Base-by-base conservation (phyloP, 2,113 vertebrate species). In the Elachura formosa region DNA sequence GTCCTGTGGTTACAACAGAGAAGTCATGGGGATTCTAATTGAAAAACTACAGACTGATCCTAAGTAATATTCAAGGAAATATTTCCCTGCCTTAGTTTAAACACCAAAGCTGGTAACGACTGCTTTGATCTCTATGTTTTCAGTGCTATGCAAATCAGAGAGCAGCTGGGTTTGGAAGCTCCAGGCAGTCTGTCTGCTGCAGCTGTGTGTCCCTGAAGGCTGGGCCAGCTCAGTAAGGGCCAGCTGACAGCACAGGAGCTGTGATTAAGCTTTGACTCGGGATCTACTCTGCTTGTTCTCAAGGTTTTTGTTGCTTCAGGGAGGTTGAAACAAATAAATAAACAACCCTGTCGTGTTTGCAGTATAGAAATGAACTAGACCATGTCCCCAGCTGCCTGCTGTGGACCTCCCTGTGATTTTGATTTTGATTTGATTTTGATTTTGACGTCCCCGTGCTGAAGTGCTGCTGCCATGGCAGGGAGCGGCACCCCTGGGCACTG, bases 401-500 rank as follows among this genome's bases (percentile, higher is more conserved):
- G 10, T 72, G 71, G n/a, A n/a, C n/a, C n/a, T n/a, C n/a, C n/a
- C n/a, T n/a, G n/a, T n/a, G n/a, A n/a, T n/a, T n/a, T n/a, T n/a
- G n/a, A n/a, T n/a, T n/a, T n/a, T n/a, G n/a, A n/a, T n/a, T n/a
- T n/a, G n/a, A n/a, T n/a, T n/a, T 38, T 13, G 21, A 1, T 26
- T 51, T 82, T 10, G 54, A 0, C 48, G 21, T 55, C 7, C 11
- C 20, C 0, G 0, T 25, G 49, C 46, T 22, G 36, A 11, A 43
- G 45, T 1, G 40, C 13, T 77, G n/a, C 49, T 76, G 67, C 48
- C 29, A 1, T 5, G 24, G 23, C 20, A 56, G 40, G n/a, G 54
- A 85, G 33, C 31, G 12, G 10, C 7, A 0, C 16, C 45, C 6
- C 1, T 0, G 66, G 20, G 43, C 4, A 0, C 19, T 8, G 36